These are phyloP conservation scores for Agonopterix alstromeriana DNA, from an alignment of 2,888 invertebrate species.

Conservation along the genomic window DNA sequence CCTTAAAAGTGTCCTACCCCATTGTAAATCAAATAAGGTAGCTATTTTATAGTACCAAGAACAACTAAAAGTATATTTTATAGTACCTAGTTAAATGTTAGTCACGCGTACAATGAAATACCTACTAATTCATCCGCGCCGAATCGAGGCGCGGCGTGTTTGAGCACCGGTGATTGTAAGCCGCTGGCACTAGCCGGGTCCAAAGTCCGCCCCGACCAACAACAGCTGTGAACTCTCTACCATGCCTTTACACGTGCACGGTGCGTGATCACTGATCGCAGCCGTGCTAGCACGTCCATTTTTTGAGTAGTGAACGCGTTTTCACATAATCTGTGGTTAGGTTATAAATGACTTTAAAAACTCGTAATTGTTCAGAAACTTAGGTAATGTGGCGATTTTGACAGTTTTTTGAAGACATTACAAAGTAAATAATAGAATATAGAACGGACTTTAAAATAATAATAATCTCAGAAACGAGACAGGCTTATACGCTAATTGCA, in stretches of 20 bases:
- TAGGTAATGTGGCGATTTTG: no score
- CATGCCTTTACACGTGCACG: conserved; percentile 40
- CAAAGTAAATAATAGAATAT: no score
- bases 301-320: no score
- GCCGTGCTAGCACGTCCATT: not conserved
- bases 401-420: no score
- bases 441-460: no score
- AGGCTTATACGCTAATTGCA: no score
- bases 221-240: conserved; percentile 61
- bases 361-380: no score
- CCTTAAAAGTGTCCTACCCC: no score
- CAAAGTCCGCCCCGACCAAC: conserved; percentile 58
- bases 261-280: conserved; percentile 41
- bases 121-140: conserved; percentile 11
- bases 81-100: not conserved
- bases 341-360: no score
- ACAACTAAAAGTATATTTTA: not conserved
- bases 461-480: no score
- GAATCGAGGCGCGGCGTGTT: conserved; percentile 23
- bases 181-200: conserved; percentile 27
- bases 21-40: no score
- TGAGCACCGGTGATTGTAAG: conserved; percentile 59
- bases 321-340: no score
- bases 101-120: conserved; percentile 4
- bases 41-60: not conserved